phyloP scores from a whole-genome alignment of 2,797 vertebrate genomes.

The Ara ararauna region DNA sequence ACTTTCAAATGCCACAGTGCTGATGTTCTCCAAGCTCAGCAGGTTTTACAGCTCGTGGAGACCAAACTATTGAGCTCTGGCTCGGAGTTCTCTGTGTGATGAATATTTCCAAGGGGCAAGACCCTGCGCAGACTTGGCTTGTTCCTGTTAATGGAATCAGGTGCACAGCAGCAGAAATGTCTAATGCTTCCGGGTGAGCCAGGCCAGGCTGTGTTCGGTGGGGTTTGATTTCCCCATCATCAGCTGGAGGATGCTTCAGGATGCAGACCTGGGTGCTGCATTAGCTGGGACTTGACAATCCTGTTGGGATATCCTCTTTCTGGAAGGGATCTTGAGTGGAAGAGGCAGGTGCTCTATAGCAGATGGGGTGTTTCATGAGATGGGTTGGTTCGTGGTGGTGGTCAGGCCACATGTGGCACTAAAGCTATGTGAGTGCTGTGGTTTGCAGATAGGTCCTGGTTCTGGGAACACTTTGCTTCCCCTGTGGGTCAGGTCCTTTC shows the following conservation, averaged over 20 bases:
- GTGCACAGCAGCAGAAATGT: not conserved
- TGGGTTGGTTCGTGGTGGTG: not conserved
- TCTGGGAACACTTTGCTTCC: not conserved
- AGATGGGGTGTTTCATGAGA: not conserved
- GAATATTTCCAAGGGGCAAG: not conserved
- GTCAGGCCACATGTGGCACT: not conserved
- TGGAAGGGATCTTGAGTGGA: not conserved
- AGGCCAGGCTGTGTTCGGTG: not conserved
- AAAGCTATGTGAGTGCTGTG: not conserved
- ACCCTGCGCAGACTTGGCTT: not conserved
- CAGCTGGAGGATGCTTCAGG: not conserved
- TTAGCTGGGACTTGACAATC: not conserved
- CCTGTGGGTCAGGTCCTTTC: not conserved
- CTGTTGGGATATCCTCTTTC: not conserved
- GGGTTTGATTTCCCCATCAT: not conserved
- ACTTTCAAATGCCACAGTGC: rapidly evolving
- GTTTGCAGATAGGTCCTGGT: not conserved
- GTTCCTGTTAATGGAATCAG: not conserved
- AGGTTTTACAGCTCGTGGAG: not conserved
- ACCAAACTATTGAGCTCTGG: not conserved
- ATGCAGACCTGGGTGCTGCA: not conserved
- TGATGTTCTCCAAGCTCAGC: not conserved
- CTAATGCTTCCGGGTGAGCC: not conserved
- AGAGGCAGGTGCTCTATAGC: not conserved
- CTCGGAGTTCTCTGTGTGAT: not conserved